These are phyloP conservation scores for Hyperopisus bebe DNA, from an alignment of 2,113 vertebrate species.

Conservation along the genomic window DNA sequence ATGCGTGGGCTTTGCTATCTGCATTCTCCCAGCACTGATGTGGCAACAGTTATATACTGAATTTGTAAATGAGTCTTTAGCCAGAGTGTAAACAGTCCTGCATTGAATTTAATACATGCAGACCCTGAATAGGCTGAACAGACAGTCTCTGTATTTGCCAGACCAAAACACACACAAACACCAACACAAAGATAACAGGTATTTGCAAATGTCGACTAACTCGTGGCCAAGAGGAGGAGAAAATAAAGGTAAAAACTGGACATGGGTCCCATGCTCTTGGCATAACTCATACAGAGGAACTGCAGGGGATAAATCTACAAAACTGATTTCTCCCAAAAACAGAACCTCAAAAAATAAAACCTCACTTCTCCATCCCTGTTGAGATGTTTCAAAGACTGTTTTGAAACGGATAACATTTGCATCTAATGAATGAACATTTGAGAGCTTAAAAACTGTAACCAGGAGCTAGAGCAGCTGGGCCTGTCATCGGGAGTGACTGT, in stretches of 20 bases:
- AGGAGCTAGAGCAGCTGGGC: neutral
- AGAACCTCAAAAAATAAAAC: neutral
- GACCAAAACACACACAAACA: neutral
- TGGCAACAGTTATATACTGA: neutral
- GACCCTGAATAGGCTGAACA: neutral
- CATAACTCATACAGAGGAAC: neutral
- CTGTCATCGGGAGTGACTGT: neutral
- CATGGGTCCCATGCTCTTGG: neutral
- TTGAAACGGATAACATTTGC: neutral
- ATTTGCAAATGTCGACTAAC: neutral
- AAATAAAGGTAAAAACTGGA: neutral
- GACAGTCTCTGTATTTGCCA: too few species aligned
- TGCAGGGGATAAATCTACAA: neutral
- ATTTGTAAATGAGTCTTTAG: conserved; percentile 6
- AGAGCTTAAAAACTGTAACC: conserved; percentile 5
- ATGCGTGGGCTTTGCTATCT: neutral
- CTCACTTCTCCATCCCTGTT: neutral
- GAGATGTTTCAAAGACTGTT: neutral
- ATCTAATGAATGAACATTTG: conserved; percentile 4
- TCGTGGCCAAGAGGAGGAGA: neutral
- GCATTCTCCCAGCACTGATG: neutral
- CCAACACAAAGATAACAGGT: neutral
- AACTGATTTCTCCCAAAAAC: neutral
- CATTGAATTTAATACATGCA: neutral
- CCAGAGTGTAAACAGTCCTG: conserved; percentile 3